Evolutionary conservation across 2,888 invertebrate genomes (phyloP).

Genomic region (Ditylenchus weischeri): DNA sequence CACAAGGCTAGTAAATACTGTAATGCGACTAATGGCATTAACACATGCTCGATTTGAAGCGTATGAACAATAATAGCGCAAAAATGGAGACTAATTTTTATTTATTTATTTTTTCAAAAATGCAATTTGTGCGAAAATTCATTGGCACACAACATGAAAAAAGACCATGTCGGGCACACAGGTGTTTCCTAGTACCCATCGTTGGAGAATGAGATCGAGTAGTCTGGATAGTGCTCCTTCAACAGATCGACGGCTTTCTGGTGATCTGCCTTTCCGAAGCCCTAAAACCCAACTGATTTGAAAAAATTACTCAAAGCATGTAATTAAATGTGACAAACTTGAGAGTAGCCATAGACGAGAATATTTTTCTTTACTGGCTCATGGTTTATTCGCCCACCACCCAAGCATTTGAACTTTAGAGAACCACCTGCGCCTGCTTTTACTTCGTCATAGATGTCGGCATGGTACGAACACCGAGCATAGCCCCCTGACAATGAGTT

Average conservation of each 20-base stretch:
- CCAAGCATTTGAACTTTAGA: conserved; percentile 69
- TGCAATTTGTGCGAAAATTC: too few species aligned
- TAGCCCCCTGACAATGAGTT: conserved; percentile 54
- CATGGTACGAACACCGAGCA: conserved; percentile 62
- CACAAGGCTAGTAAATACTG: too few species aligned
- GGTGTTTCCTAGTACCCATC: conserved; percentile 71
- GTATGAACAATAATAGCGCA: too few species aligned
- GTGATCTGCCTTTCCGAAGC: conserved; percentile 80
- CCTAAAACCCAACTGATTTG: conserved; percentile 17
- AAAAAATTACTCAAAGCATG: background rate
- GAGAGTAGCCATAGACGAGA: conserved; percentile 87
- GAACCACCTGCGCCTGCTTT: conserved; percentile 31
- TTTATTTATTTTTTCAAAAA: too few species aligned
- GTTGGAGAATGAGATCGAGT: conserved; percentile 76
- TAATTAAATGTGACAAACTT: conserved; percentile 62
- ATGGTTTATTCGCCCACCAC: conserved; percentile 85
- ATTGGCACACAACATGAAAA: too few species aligned
- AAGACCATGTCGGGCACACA: background rate
- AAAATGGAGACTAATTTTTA: too few species aligned
- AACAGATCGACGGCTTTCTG: conserved; percentile 73
- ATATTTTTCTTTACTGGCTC: conserved; percentile 74
- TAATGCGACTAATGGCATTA: too few species aligned
- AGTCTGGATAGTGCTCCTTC: conserved; percentile 72
- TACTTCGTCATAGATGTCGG: conserved; percentile 74
- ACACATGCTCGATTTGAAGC: too few species aligned